A percentile compares a stretch with the other conserved stretches of the same genome.
These are phyloP conservation scores for Ariopsis seemanni DNA, from an alignment of 2,113 vertebrate genomes.

Conservation along the genomic window DNA sequence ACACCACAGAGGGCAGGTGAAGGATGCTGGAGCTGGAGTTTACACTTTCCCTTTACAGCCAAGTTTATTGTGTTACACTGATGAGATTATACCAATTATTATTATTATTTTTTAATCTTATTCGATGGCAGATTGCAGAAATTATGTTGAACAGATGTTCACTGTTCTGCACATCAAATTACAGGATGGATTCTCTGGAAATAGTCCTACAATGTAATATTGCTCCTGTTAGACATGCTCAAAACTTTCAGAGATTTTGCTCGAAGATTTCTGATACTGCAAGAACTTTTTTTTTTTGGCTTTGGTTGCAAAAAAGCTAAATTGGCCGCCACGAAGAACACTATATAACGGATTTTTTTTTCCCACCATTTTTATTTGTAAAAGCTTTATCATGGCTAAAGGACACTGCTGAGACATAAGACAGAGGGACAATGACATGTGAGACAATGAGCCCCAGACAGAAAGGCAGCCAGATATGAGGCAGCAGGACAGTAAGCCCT, in stretches of 20 bases:
- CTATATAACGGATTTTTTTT: background rate
- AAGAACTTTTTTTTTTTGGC: background rate
- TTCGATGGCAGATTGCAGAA: background rate
- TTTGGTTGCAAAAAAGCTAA: background rate
- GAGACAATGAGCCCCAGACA: too few relatives aligned
- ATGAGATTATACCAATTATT: background rate
- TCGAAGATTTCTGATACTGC: background rate
- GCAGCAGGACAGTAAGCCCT: background rate
- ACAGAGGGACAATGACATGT: background rate
- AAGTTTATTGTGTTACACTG: background rate
- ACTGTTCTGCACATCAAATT: background rate
- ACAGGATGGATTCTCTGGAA: background rate
- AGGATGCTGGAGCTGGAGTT: background rate
- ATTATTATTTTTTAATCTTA: background rate
- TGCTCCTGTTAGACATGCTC: background rate
- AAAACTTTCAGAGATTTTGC: background rate
- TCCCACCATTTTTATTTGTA: background rate
- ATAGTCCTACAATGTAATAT: background rate
- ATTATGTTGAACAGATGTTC: background rate
- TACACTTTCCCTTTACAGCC: too few relatives aligned
- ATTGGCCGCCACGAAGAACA: background rate
- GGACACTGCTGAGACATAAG: background rate
- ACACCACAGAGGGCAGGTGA: constrained; percentile 31
- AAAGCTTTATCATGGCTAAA: background rate
- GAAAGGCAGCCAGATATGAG: too few relatives aligned